Percentiles rank a stretch among this genome's conserved stretches.
These are phyloP conservation scores for Bugula neritina DNA, from an alignment of 2,888 invertebrate species.

Conservation along the genomic window DNA sequence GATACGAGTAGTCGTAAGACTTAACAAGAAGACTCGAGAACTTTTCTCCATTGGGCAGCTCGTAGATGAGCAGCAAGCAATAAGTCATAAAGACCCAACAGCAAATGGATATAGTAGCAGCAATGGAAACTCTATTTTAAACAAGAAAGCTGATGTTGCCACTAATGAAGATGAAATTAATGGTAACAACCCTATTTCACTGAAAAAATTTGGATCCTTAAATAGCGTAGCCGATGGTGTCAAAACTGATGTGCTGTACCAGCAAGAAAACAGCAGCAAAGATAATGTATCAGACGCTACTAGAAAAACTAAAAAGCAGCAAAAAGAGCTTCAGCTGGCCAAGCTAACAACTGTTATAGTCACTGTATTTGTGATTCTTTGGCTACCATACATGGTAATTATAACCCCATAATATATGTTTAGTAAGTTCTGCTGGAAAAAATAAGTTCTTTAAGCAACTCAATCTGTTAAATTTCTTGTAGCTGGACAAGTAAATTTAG, in stretches of 20 bases:
- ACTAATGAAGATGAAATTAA: not conserved
- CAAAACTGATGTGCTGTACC: not conserved
- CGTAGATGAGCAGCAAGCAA: not conserved
- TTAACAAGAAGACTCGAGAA: not conserved
- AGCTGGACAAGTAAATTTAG: too few relatives aligned
- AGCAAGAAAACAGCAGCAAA: not conserved
- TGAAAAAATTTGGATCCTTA: not conserved
- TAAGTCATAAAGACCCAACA: too few relatives aligned
- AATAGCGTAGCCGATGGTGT: not conserved
- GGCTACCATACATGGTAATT: conserved; percentile 22
- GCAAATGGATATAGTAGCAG: not conserved
- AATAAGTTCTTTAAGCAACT: too few relatives aligned
- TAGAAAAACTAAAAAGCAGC: not conserved
- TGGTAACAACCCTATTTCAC: not conserved
- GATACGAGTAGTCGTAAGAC: not conserved
- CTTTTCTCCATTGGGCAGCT: not conserved
- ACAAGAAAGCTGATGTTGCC: not conserved
- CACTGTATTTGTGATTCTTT: conserved; percentile 8
- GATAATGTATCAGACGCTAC: not conserved
- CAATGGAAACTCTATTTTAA: not conserved
- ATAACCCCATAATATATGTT: too few relatives aligned
- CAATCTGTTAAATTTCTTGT: too few relatives aligned
- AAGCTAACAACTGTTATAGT: conserved; percentile 14
- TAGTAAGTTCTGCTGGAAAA: too few relatives aligned
- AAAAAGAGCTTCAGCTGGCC: conserved; percentile 14